Evolutionary conservation across 1,140 invertebrate genomes (phyloP), one percentile per base, ranked within the genome.

Genomic region (Trichomalopsis sarcophagae): DNA sequence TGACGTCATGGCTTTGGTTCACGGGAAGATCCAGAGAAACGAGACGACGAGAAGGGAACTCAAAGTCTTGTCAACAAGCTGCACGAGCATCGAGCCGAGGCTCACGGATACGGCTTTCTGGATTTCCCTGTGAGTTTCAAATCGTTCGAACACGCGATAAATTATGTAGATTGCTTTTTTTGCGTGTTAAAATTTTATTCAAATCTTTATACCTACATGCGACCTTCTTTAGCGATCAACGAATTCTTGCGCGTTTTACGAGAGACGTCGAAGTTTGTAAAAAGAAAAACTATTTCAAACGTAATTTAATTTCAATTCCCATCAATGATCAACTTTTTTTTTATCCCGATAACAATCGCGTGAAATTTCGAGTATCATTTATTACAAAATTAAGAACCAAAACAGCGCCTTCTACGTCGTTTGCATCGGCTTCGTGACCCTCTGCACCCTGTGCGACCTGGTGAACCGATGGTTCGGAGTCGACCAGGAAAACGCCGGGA

Each of bases 1-100:
- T 5, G 77, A 87, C 30, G 47, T 89, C 23, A 7, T 23, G 10
- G 17, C 1, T 10, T 17, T 83, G 23, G 30, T 83, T 33, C 9
- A 68, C 13, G 47, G 23, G 6, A 36, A 23, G 2, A 83, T 76
- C 27, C 1, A 40, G 10, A 17, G 21, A 2, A 30, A 40, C n/a
- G 44, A 76, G 10, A 30, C n/a, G 27, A 9, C 5, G n/a, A 44
- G 23, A 50, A n/a, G 6, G 6, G 75, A 36, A 7, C 10, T 77
- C 2, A 77, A 23, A 1, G 13, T 77, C 0, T 7, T 5, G 4
- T 10, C 5, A 13, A 40, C 40, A 13, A 77, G 40, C 11, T 77
- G 75, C 40, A 47, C 75, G 75, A 77, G 5, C 36, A 50, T 7
- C 14, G 75, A 47, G 7, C n/a, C 10, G 9, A 47, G 36, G 9